Evolutionary conservation across 2,797 vertebrate genomes (phyloP).

Genomic region (Spheniscus humboldti): DNA sequence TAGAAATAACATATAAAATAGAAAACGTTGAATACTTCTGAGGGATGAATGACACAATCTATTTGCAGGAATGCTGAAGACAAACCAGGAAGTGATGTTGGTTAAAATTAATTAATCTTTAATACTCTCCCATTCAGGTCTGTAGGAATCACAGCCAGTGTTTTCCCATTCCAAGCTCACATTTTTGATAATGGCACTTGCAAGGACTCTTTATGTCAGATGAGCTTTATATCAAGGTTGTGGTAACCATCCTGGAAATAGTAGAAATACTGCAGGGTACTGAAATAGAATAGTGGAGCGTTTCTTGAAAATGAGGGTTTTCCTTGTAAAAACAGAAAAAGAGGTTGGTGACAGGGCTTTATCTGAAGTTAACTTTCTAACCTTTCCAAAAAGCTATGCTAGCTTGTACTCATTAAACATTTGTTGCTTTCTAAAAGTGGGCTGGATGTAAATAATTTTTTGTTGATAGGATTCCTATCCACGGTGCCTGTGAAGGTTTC

Average conservation of each 20-base stretch:
- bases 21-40: neutral
- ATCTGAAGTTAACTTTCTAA: neutral
- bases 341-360: neutral
- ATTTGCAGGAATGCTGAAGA: neutral
- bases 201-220: neutral
- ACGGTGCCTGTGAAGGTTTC: neutral
- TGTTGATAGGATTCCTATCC: neutral
- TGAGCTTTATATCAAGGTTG: neutral
- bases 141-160: neutral
- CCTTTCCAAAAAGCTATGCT: neutral
- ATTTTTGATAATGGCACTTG: neutral
- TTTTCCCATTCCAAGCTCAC: neutral
- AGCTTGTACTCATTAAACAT: neutral
- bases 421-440: neutral
- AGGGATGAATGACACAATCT: neutral
- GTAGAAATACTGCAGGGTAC: neutral
- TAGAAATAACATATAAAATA: neutral
- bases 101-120: neutral
- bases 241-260: neutral
- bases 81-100: neutral
- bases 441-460: neutral
- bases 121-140: neutral
- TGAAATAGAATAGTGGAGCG: neutral
- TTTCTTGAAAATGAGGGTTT: neutral
- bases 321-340: neutral